Evolutionary conservation across 2,113 vertebrate species (phyloP).

Genomic region (Ophthalmolycus amberensis): DNA sequence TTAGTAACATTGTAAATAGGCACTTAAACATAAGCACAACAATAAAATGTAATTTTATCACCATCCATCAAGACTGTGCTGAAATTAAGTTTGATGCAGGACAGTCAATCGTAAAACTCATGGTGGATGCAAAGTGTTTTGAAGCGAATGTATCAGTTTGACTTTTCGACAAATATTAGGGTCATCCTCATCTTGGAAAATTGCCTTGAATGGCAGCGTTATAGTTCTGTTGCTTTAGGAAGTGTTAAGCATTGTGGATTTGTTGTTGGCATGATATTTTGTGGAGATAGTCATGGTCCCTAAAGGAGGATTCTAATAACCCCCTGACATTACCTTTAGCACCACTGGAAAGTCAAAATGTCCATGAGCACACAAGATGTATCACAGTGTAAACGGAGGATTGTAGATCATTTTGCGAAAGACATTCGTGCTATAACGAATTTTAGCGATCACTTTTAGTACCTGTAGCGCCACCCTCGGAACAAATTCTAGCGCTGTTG

Average conservation of each 20-base stretch:
- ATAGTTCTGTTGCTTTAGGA: not conserved
- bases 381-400: not conserved
- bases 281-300: not conserved
- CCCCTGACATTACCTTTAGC: not conserved
- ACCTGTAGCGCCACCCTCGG: not conserved
- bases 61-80: not conserved
- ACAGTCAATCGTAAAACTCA: not conserved
- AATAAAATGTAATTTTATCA: conserved; percentile 2
- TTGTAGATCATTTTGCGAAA: not conserved
- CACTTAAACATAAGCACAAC: not conserved
- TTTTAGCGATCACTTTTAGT: not conserved
- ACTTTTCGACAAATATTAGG: not conserved
- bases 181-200: not conserved
- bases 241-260: not conserved
- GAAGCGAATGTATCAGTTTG: not conserved
- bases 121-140: not conserved
- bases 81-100: not conserved
- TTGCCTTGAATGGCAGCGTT: not conserved
- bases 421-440: not conserved
- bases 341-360: no score
- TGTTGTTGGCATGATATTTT: not conserved
- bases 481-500: no score
- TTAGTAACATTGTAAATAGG: conserved; percentile 5
- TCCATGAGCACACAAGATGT: not conserved
- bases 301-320: not conserved